Base-by-base conservation (phyloP, 2,888 invertebrate genomes). In the Tetrapedia diversipes region DNA sequence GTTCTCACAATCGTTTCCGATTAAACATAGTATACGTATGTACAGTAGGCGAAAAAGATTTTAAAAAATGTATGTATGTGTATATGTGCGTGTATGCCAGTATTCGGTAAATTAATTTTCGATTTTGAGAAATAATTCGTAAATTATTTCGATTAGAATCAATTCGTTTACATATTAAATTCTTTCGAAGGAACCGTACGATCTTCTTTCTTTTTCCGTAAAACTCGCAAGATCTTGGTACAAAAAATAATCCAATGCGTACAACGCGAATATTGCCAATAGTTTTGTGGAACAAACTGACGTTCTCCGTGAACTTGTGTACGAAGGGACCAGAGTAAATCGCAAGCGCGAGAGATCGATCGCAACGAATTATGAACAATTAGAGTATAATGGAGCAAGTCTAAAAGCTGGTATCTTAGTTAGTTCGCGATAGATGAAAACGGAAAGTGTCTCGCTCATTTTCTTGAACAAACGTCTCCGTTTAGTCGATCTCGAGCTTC, bases 401-500 rank as follows among this genome's bases (percentile, higher is more conserved):
- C 14, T 16, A 10, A 39, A 39, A 10, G 56, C 11, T 8, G 37
- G 24, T 56, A 22, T 14, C 29, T 29, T 6, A 29, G n/a, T n/a
- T n/a, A 43, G 29, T 27, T 19, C 19, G 7, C 19, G 41, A n/a
- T 11, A 11, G 4, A 32, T 19, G 32, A 8, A 22, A 16, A 14
- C 14, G n/a, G 41, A 43, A 56, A 43, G 29, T n/a, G n/a, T n/a
- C n/a, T n/a, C n/a, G n/a, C n/a, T n/a, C n/a, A n/a, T n/a, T n/a
- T n/a, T n/a, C 16, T 11, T 19, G 19, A 34, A 34, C 16, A 11
- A 34, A 27, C 8, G 8, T 24, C 22, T 24, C 27, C 16, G 14
- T 43, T 86, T 67, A 86, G n/a, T 83, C 83, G 24, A 84, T 70
- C 70, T 85, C 82, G 29, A 77, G 24, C 56, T 81, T 82, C 29